A percentile compares a stretch with the other conserved stretches of the same genome.
Conservation (phyloP, 2,888 invertebrate genomes). For the Amaurobius ferox region DNA sequence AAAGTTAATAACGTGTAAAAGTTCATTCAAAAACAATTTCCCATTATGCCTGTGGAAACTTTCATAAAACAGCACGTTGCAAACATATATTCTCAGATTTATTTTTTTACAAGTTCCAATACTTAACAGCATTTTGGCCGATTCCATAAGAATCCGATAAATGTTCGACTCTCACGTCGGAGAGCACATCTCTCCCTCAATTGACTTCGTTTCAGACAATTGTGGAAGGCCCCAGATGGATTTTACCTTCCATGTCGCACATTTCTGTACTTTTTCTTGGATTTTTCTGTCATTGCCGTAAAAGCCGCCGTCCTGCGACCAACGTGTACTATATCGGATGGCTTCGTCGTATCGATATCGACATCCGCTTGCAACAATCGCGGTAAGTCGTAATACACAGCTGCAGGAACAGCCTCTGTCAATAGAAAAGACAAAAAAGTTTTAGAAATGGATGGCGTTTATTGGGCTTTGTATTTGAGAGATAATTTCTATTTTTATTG, state of each 20-base stretch:
- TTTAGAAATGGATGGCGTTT: background rate
- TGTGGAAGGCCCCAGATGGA: background rate
- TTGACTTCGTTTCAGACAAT: background rate
- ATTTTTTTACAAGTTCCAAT: background rate
- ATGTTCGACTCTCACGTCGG: background rate
- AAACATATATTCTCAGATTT: no score
- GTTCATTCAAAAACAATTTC: no score
- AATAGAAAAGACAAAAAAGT: background rate
- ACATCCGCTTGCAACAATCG: slow-evolving; percentile 83
- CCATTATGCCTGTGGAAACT: no score
- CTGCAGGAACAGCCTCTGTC: slow-evolving; percentile 87
- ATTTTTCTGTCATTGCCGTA: slow-evolving; percentile 20
- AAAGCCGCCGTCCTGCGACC: slow-evolving; percentile 54
- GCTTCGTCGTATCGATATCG: slow-evolving; percentile 80
- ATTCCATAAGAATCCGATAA: background rate
- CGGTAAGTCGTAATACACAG: slow-evolving; percentile 88
- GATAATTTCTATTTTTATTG: no score
- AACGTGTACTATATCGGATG: slow-evolving; percentile 72
- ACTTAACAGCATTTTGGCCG: background rate
- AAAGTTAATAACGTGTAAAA: no score
- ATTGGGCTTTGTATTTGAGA: no score
- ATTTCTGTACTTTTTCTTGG: slow-evolving; percentile 52
- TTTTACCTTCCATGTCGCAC: slow-evolving; percentile 61
- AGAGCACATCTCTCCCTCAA: background rate
- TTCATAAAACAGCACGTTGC: no score